Conservation (phyloP, 1,140 invertebrate genomes). For the Calycopis cecrops region DNA sequence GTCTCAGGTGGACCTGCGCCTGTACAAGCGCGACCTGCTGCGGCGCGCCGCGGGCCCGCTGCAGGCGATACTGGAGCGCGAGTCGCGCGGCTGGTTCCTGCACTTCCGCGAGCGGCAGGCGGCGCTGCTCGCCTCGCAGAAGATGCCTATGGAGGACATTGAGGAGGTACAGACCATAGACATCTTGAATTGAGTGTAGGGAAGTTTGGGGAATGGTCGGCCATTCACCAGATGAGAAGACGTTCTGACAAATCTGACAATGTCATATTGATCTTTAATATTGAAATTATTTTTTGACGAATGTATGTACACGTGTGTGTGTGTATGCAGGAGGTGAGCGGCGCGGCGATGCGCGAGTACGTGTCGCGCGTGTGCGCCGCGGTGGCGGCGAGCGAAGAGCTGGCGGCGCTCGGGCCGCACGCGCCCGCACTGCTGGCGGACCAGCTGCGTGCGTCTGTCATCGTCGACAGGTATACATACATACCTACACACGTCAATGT, state of each 20-base stretch:
- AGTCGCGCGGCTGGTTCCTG: constrained; percentile 94
- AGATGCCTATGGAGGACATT: constrained; percentile 90
- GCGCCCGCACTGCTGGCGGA: constrained; percentile 88
- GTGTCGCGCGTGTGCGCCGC: constrained; percentile 89
- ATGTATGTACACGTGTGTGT: too few relatives aligned
- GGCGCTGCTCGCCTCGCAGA: constrained; percentile 88
- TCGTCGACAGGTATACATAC: constrained; percentile 83
- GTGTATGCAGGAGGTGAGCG: constrained; percentile 84
- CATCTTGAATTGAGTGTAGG: too few relatives aligned
- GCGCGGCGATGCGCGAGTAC: constrained; percentile 93
- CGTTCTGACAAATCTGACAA: too few relatives aligned
- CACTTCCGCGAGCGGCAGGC: constrained; percentile 94
- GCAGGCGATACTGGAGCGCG: constrained; percentile 88
- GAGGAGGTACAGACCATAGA: too few relatives aligned
- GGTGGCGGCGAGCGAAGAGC: constrained; percentile 84
- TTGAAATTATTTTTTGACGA: too few relatives aligned
- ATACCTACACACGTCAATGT: background rate
- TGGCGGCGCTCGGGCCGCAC: constrained; percentile 84
- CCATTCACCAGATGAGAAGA: too few relatives aligned
- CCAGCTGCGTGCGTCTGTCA: constrained; percentile 90
- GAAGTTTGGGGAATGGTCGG: too few relatives aligned
- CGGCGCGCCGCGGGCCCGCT: constrained; percentile 87
- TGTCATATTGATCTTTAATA: too few relatives aligned
- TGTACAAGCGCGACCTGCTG: constrained; percentile 89
- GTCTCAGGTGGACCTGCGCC: constrained; percentile 79